phyloP scores from a whole-genome alignment of 2,888 invertebrate species.

The Xestoiulus laeticollis region DNA sequence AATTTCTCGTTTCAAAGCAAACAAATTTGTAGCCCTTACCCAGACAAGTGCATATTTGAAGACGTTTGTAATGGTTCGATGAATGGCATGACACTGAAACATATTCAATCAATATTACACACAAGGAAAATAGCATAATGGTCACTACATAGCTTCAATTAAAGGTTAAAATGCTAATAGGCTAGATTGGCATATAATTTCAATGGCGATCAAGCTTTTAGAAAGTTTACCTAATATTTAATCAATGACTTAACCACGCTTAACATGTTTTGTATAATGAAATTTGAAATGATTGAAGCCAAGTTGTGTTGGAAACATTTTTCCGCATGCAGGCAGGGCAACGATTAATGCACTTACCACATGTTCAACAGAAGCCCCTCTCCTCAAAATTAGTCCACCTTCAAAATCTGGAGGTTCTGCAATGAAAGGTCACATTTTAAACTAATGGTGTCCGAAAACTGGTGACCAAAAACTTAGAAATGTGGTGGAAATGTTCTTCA shows the following conservation, averaged over 20 bases:
- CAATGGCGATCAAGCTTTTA: too few species aligned
- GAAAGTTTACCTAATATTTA: too few species aligned
- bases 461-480: too few species aligned
- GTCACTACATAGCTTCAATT: too few species aligned
- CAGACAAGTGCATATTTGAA: conserved; percentile 98
- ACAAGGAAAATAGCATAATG: background rate
- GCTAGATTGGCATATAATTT: background rate
- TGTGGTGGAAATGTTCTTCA: too few species aligned
- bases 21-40: conserved; percentile 68
- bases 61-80: conserved; percentile 88
- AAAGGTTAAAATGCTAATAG: background rate
- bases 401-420: conserved; percentile 88
- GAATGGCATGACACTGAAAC: conserved; percentile 86
- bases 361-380: conserved; percentile 92
- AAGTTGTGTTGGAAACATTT: background rate
- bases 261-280: too few species aligned
- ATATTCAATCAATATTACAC: too few species aligned
- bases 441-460: too few species aligned
- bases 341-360: conserved; percentile 68
- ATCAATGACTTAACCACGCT: too few species aligned
- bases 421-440: conserved; percentile 50
- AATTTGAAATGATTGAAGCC: background rate
- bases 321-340: background rate
- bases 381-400: conserved; percentile 90
- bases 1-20: background rate